These are phyloP conservation scores for Pachyuromys duprasi DNA, from an alignment of 2,797 vertebrate species.

Conservation along the genomic window DNA sequence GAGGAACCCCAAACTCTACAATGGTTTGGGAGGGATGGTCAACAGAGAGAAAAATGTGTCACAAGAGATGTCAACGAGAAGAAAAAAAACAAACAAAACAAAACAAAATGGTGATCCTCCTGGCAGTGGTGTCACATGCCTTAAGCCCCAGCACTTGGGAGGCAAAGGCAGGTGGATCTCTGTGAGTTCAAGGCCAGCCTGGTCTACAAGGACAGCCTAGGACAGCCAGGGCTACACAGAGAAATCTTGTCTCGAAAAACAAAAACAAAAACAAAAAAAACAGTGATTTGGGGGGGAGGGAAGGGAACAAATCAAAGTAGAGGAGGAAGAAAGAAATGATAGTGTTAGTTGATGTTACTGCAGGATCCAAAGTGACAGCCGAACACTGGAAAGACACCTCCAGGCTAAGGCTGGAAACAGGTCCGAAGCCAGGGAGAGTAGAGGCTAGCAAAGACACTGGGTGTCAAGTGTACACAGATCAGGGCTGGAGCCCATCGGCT, in stretches of 20 bases:
- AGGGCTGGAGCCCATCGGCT: neutral
- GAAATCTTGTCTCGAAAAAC: too few species aligned
- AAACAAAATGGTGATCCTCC: too few species aligned
- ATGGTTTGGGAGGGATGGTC: neutral
- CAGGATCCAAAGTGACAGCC: neutral
- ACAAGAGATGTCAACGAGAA: neutral
- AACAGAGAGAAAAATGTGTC: rapidly evolving
- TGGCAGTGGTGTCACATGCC: too few species aligned
- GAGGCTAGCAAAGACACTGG: neutral
- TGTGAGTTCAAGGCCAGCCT: too few species aligned
- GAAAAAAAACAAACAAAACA: too few species aligned
- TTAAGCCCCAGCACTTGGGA: too few species aligned
- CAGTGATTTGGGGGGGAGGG: neutral
- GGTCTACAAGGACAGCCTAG: too few species aligned
- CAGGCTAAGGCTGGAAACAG: neutral
- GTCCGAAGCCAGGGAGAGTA: conserved; percentile 18
- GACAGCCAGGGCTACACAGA: too few species aligned
- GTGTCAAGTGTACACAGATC: neutral
- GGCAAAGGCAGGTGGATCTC: too few species aligned
- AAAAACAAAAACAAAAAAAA: neutral
- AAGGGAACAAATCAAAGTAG: neutral
- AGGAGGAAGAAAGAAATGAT: neutral
- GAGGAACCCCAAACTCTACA: neutral
- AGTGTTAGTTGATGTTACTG: neutral
- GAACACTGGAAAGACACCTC: neutral